A percentile compares a stretch with the other conserved stretches of the same genome.
phyloP scores from a whole-genome alignment of 1,140 invertebrate genomes.

The Megathymus violae region DNA sequence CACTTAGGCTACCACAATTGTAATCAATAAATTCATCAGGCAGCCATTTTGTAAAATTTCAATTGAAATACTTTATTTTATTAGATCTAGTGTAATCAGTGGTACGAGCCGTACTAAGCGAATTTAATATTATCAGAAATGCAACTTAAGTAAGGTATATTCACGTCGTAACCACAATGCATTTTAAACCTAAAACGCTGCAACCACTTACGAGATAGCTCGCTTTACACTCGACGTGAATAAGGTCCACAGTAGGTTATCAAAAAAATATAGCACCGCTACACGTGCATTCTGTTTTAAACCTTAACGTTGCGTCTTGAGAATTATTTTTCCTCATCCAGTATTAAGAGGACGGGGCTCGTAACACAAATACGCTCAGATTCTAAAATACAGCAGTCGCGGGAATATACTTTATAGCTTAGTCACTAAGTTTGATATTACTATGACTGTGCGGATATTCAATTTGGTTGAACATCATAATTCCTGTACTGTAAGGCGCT shows the following conservation, averaged over 20 bases:
- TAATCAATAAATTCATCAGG: no score
- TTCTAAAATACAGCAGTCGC: neutral
- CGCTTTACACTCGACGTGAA: neutral
- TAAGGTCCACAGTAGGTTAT: neutral
- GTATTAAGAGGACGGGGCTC: conserved; percentile 6
- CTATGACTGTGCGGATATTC: neutral
- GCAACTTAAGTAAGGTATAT: neutral
- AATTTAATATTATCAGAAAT: neutral
- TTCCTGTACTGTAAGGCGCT: conserved; percentile 10
- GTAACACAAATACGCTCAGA: neutral
- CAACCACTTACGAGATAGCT: conserved; percentile 8
- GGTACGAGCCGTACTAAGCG: neutral
- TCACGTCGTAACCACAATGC: conserved; percentile 3
- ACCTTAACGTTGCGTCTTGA: neutral
- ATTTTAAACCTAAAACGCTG: conserved; percentile 9
- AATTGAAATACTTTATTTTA: no score
- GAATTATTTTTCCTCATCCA: conserved; percentile 9
- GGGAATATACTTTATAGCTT: neutral
- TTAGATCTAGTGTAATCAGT: no score
- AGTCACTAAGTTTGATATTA: neutral
- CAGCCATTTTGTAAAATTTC: no score
- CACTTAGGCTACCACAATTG: no score
- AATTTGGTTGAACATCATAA: conserved; percentile 20
- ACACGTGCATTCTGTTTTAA: neutral
- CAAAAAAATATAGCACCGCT: neutral